A percentile compares a stretch with the other conserved stretches of the same genome.
Evolutionary conservation across 2,113 vertebrate genomes (phyloP).

Genomic region (Corythornis cristatus): DNA sequence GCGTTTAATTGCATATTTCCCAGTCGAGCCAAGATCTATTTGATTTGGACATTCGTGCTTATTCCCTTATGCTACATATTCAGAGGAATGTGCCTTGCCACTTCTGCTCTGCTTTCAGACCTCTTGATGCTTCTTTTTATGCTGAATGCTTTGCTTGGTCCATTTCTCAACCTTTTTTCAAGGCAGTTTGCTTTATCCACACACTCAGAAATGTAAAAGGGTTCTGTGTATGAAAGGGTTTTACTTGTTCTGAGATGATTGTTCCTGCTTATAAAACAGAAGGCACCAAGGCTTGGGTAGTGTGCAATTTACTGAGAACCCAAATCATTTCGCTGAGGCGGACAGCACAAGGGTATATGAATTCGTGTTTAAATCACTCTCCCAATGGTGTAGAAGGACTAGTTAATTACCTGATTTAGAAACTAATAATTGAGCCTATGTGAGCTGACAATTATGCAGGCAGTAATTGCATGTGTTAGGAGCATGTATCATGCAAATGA

Average conservation of each 20-base stretch:
- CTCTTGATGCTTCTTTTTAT: neutral
- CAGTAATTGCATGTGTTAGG: constrained; percentile 17
- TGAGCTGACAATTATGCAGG: neutral
- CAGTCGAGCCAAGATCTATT: neutral
- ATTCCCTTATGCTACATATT: neutral
- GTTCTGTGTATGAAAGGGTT: neutral
- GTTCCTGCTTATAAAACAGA: neutral
- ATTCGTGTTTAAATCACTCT: constrained; percentile 6
- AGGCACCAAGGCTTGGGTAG: neutral
- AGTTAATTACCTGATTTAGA: constrained; percentile 39
- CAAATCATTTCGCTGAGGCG: neutral
- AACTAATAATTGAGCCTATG: constrained; percentile 22
- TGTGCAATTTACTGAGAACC: neutral
- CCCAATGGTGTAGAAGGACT: neutral
- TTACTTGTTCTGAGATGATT: neutral
- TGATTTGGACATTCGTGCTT: neutral
- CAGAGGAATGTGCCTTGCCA: neutral
- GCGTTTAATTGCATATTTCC: neutral
- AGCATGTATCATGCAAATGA: constrained; percentile 20
- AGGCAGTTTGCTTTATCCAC: neutral
- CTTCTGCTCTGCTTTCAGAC: neutral
- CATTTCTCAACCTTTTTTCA: neutral
- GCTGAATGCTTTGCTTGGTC: neutral
- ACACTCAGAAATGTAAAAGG: neutral
- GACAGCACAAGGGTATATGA: neutral